Base-by-base conservation (phyloP, 2,888 invertebrate genomes). In the Automeris io region DNA sequence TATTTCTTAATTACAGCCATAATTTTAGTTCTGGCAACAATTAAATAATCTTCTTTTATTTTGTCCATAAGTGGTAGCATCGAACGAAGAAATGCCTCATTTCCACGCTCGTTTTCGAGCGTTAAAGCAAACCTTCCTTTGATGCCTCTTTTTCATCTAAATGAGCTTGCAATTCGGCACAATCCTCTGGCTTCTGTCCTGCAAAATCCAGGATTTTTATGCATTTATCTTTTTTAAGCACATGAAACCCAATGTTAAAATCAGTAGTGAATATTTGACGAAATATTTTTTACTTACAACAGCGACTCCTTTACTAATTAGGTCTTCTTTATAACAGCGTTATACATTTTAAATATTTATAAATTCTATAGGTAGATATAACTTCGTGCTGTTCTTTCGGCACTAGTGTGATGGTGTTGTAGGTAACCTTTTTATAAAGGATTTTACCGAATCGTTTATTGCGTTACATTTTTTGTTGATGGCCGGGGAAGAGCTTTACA, bases 171-270 rank as follows among this genome's bases (percentile, higher is more conserved):
- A 4, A 7, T 18, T 18, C 19, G 5, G 7, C 7, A 7, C 2
- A 18, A 16, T 33, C 16, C 3, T 24, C 18, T 18, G 31, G n/a
- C 8, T 23, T 23, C 12, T 13, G n/a, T n/a, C n/a, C 16, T 32
- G 31, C 32, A 22, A 13, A 23, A 3, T 9, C 13, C 12, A 16
- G 3, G 16, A 33, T 25, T 38, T 38, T 23, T 5, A 25, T 13
- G 23, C 33, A 38, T 38, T 38, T 38, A 11, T 38, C 38, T 16
- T 38, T 38, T 18, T 38, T 38, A 5, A 33, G 38, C 8, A 38
- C 18, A 12, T 38, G 38, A 24, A 38, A 38, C 0, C 33, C 33
- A 7, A 38, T 18, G 13, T 38, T 38, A 33, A 38, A 38, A 2
- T 38, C 25, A 9, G 5, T 18, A 25, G 9, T 13, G 33, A 33